Conservation (phyloP, 1,140 invertebrate genomes). For the Andricus grossulariae region DNA sequence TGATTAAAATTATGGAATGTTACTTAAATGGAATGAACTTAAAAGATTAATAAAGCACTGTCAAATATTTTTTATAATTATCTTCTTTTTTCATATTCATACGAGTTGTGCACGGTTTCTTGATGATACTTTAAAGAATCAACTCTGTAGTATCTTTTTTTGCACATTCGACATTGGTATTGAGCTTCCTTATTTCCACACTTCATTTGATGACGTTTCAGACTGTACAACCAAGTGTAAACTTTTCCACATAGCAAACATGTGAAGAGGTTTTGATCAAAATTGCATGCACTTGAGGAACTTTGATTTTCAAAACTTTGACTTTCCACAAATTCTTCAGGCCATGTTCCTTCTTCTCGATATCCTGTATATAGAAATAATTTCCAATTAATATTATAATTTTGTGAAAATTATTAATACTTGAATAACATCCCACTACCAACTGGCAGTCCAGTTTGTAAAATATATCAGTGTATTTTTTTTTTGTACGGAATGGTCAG, state of each 20-base stretch:
- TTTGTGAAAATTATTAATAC: constrained; percentile 35
- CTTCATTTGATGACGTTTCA: constrained; percentile 66
- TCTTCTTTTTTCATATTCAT: constrained; percentile 4
- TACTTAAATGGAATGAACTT: too few species aligned
- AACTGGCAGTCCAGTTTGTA: too few species aligned
- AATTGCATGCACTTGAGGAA: constrained; percentile 35
- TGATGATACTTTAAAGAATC: constrained; percentile 60
- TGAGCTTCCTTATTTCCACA: constrained; percentile 62
- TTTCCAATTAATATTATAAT: constrained; percentile 41
- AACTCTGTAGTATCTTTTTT: constrained; percentile 60
- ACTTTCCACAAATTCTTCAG: constrained; percentile 34
- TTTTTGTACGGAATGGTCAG: too few species aligned
- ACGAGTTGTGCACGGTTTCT: constrained; percentile 27
- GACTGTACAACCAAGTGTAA: constrained; percentile 67
- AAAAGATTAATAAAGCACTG: too few species aligned
- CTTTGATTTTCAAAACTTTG: constrained; percentile 43
- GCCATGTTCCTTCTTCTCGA: constrained; percentile 35
- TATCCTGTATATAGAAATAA: constrained; percentile 40
- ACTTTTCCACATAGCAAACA: constrained; percentile 69
- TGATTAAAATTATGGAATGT: too few species aligned
- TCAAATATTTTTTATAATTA: neutral
- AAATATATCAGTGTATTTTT: too few species aligned
- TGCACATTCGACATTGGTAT: constrained; percentile 58
- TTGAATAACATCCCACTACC: constrained; percentile 5
- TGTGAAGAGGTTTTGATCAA: constrained; percentile 51